Base-by-base conservation (phyloP, 2,113 vertebrate species). In the Indicator maculatus region DNA sequence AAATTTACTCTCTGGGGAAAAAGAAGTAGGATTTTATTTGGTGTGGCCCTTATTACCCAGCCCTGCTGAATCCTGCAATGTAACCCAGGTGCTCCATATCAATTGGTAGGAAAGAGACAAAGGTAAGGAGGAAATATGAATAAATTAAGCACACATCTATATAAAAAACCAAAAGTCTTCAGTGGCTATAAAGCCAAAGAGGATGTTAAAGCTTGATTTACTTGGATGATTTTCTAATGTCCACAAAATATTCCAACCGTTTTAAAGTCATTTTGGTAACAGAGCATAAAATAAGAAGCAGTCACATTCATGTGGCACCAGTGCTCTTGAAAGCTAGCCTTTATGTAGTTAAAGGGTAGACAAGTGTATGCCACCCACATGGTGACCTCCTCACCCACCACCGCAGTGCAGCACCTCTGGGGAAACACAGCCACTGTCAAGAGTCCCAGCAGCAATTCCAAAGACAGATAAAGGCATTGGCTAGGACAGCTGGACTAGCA, bases 41-140 rank as follows among this genome's bases (percentile, higher is more conserved):
- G 80, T 61, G 12, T 75, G 30, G 50, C 9, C 81, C 19, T 74
- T 87, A 82, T 83, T 76, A 76, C n/a, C 30, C 36, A 19, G 30
- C 41, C 65, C 39, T 36, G 20, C 28, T 89, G 55, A 86, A 76
- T 76, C 47, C 28, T 92, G 63, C 50, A 84, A 47, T 67, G 36
- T 86, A 80, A 84, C 52, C 33, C 53, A 76, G 6, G 16, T 71
- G 59, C 12, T 86, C 27, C 56, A 23, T 86, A 87, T 59, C 39
- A 81, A 80, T 52, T 71, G 50, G n/a, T 12, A 91, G 56, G 71
- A 96, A 95, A 95, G 93, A 96, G 97, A 96, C 95, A 93, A 97
- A 96, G 86, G 93, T 77, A 47, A 96, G 85, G 80, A 90, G 39
- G 52, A 71, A 86, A 70, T 31, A 80, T 0, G 1, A 94, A 87